A percentile compares a stretch with the other conserved stretches of the same genome.
Conservation (phyloP, 2,888 invertebrate genomes). For the Pollenia labialis region DNA sequence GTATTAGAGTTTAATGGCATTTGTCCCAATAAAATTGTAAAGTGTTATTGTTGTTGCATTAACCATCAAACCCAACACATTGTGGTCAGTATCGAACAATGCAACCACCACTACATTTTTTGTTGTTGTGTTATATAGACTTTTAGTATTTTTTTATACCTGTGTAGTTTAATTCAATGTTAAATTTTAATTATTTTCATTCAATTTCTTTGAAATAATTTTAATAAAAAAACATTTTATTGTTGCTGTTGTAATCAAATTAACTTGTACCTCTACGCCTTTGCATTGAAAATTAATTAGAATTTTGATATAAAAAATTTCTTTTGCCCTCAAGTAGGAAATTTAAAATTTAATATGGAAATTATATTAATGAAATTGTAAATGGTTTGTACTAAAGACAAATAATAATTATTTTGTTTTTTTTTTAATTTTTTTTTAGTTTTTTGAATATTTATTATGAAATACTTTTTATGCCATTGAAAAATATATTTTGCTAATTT, state of each 20-base stretch:
- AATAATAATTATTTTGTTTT: no score
- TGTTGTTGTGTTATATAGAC: neutral
- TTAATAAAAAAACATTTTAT: neutral
- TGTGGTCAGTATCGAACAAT: neutral
- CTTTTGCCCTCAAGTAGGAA: no score
- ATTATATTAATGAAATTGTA: no score
- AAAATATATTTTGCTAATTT: no score
- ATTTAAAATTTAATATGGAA: no score
- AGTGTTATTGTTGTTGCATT: neutral
- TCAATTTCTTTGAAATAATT: neutral
- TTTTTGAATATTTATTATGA: no score
- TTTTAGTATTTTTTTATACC: neutral
- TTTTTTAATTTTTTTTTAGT: no score
- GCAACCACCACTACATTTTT: neutral
- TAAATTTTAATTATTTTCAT: conserved; percentile 1
- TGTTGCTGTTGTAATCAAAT: neutral
- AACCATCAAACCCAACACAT: neutral
- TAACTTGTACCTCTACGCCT: neutral
- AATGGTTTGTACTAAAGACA: no score
- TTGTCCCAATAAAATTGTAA: conserved; percentile 57
- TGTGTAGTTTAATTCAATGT: conserved; percentile 5
- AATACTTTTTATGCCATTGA: no score
- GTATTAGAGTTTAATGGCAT: conserved; percentile 37
- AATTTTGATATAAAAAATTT: no score
- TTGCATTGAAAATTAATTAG: neutral